Evolutionary conservation across 2,888 invertebrate species (phyloP).

Genomic region (Oxytorus armatus): DNA sequence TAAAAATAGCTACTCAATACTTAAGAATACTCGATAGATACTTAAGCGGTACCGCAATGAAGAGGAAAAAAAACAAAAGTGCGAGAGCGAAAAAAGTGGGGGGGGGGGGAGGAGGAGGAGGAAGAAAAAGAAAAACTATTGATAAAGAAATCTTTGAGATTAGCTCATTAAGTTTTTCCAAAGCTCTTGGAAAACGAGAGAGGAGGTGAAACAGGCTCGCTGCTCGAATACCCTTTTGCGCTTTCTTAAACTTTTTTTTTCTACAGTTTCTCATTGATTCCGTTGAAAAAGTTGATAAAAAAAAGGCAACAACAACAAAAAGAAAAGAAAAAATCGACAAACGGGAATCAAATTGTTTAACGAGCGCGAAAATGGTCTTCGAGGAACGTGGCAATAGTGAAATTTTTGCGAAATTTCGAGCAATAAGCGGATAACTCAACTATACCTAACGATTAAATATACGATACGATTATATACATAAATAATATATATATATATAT

Average conservation of each 20-base stretch:
- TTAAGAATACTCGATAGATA: constrained; percentile 69
- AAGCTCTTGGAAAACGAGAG: too few species aligned
- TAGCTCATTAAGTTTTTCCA: neutral
- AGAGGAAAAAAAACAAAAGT: constrained; percentile 33
- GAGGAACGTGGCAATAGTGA: constrained; percentile 45
- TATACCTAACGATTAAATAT: constrained; percentile 73
- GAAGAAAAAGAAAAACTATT: neutral
- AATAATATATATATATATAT: constrained; percentile 57
- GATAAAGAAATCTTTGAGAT: constrained; percentile 16
- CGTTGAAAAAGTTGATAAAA: neutral
- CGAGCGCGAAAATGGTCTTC: constrained; percentile 31
- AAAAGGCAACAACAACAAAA: too few species aligned
- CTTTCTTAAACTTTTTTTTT: too few species aligned
- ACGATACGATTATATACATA: too few species aligned
- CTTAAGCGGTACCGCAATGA: constrained; percentile 64
- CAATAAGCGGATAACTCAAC: constrained; percentile 81
- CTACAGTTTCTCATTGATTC: too few species aligned
- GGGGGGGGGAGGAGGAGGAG: too few species aligned
- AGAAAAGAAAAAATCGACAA: neutral
- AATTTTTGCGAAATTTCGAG: constrained; percentile 78
- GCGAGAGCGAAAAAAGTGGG: too few species aligned
- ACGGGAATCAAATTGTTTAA: neutral
- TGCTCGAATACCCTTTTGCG: too few species aligned
- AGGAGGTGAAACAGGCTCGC: too few species aligned
- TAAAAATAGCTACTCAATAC: constrained; percentile 63